These are phyloP conservation scores for Polietes domitor DNA, from an alignment of 2,888 invertebrate genomes.

Conservation along the genomic window DNA sequence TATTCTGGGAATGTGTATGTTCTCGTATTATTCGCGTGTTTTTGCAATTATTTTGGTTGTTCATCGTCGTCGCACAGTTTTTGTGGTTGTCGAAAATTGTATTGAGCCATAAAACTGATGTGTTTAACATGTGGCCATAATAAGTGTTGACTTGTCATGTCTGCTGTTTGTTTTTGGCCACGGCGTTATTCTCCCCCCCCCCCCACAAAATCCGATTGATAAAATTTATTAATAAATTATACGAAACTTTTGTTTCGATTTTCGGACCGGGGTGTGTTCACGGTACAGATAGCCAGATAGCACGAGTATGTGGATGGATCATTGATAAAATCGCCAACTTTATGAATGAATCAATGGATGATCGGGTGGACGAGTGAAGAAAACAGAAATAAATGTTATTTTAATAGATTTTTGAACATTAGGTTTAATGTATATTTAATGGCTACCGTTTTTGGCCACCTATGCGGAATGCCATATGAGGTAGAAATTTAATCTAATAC, in stretches of 20 bases:
- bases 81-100: slow-evolving; percentile 43
- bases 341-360: slow-evolving; percentile 10
- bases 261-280: neutral
- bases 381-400: neutral
- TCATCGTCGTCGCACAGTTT: slow-evolving; percentile 40
- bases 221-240: slow-evolving; percentile 37
- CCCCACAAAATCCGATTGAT: slow-evolving; percentile 27
- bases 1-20: slow-evolving; percentile 64
- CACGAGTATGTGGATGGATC: neutral
- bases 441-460: neutral
- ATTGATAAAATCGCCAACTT: neutral
- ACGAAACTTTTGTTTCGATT: neutral
- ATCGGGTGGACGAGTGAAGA: neutral
- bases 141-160: slow-evolving; percentile 66
- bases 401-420: neutral
- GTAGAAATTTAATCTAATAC: neutral
- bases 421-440: neutral
- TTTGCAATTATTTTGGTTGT: slow-evolving; percentile 64
- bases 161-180: slow-evolving; percentile 43
- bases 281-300: slow-evolving; percentile 1
- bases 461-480: neutral
- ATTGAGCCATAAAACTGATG: slow-evolving; percentile 53
- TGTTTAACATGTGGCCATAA: slow-evolving; percentile 30
- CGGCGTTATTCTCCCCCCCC: neutral
- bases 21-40: slow-evolving; percentile 64